Evolutionary conservation across 2,113 vertebrate species (phyloP).

Genomic region (Arenaria interpres): DNA sequence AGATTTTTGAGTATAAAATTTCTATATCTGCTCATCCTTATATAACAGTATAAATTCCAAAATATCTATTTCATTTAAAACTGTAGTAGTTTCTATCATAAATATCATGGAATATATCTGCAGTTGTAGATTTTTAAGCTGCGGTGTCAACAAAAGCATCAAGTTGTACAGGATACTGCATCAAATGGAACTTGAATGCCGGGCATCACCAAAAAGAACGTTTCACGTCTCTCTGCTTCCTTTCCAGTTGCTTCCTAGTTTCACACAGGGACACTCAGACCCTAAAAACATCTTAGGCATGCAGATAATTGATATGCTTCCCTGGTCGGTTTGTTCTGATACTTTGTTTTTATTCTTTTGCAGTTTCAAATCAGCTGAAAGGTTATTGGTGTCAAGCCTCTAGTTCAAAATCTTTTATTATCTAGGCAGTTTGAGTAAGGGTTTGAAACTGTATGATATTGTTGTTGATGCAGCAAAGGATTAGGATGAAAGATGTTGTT

Average conservation of each 20-base stretch:
- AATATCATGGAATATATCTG: neutral
- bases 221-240: neutral
- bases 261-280: neutral
- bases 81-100: neutral
- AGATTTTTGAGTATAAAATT: neutral
- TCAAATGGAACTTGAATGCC: neutral
- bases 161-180: neutral
- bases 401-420: neutral
- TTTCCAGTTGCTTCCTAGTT: neutral
- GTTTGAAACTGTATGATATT: neutral
- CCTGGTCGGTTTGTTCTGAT: neutral
- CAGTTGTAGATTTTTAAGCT: neutral
- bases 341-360: neutral
- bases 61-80: neutral
- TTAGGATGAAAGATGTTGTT: neutral
- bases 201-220: neutral
- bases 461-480: neutral
- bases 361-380: neutral
- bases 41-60: neutral
- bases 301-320: neutral
- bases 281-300: neutral
- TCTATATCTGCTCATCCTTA: neutral
- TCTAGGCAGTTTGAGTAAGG: neutral
- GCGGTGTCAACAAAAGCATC: neutral
- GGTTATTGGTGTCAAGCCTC: neutral